Conservation (phyloP, 2,797 vertebrate species). For the Orientallactaga sibirica region DNA sequence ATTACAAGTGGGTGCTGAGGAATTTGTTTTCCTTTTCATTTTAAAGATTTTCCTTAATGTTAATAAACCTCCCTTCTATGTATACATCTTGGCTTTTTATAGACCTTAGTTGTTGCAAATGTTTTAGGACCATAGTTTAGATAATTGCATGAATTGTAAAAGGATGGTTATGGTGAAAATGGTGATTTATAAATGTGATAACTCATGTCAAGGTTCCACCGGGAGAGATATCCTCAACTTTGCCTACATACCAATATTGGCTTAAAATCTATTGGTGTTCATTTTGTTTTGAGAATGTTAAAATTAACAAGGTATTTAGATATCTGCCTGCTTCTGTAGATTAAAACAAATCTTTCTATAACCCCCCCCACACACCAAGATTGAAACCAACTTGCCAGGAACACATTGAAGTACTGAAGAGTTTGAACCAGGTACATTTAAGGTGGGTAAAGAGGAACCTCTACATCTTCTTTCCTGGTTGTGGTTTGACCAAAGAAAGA, state of each 20-base stretch:
- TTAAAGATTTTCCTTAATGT: neutral
- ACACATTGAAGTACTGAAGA: neutral
- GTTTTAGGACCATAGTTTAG: neutral
- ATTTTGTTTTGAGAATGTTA: neutral
- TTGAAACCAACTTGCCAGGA: neutral
- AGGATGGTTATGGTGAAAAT: neutral
- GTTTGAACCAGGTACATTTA: neutral
- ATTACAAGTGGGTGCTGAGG: neutral
- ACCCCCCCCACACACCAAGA: neutral
- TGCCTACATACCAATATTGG: neutral
- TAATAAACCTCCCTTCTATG: neutral
- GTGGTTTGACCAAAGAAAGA: conserved; percentile 8
- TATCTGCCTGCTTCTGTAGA: neutral
- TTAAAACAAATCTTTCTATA: neutral
- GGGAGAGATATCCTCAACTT: neutral
- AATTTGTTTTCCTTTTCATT: neutral
- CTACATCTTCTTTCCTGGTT: neutral
- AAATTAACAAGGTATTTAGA: neutral
- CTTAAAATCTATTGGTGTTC: neutral
- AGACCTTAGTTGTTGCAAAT: neutral
- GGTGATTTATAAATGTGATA: neutral
- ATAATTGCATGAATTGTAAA: neutral
- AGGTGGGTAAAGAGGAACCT: neutral
- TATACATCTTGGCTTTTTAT: neutral
- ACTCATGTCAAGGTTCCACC: neutral